These are phyloP conservation scores for Zaprionus nigranus DNA, from an alignment of 1,140 invertebrate genomes.

Conservation along the genomic window DNA sequence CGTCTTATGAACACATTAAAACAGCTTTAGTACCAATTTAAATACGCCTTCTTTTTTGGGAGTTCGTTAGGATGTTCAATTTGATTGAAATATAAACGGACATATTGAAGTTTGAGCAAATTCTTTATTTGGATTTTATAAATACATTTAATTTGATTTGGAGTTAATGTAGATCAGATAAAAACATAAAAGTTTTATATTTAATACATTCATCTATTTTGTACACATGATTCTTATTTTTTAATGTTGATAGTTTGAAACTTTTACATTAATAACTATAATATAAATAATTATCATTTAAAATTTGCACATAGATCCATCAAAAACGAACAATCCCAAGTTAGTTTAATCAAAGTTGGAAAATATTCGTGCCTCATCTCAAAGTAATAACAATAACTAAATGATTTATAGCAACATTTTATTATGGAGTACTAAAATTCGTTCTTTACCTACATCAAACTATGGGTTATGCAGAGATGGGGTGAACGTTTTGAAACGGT, in stretches of 20 bases:
- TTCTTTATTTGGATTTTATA: neutral
- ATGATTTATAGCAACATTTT: neutral
- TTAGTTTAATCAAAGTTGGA: neutral
- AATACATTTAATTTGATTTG: neutral
- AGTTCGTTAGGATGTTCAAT: neutral
- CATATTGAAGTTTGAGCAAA: neutral
- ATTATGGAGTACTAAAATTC: neutral
- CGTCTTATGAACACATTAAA: constrained; percentile 15
- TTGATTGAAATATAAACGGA: neutral
- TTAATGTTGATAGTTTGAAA: too few relatives aligned
- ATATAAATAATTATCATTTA: too few relatives aligned
- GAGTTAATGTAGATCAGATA: neutral
- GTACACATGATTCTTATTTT: too few relatives aligned
- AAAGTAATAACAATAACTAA: neutral
- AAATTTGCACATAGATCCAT: neutral
- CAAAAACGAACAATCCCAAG: neutral
- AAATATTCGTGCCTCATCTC: neutral
- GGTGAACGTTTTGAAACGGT: constrained; percentile 7
- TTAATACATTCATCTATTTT: too few relatives aligned
- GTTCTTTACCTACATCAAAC: constrained; percentile 11
- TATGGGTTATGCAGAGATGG: neutral
- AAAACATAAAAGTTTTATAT: neutral
- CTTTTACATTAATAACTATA: too few relatives aligned
- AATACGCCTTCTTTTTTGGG: neutral
- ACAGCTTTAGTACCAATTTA: constrained; percentile 20